Base-by-base conservation (phyloP, 2,113 vertebrate genomes). In the Heterochromis multidens region DNA sequence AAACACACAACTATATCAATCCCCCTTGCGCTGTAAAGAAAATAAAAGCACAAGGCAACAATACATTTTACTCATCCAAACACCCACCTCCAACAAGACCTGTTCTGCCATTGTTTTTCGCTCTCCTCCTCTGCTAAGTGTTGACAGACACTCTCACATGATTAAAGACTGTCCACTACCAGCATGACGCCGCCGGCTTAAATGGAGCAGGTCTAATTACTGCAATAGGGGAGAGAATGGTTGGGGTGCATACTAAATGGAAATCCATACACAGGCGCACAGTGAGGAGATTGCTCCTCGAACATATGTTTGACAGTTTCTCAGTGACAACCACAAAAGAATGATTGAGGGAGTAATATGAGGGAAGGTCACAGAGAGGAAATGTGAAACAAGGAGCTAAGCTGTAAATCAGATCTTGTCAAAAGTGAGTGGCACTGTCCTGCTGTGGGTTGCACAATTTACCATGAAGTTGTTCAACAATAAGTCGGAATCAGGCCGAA, bases 201-300 rank as follows among this genome's bases (percentile, higher is more conserved):
- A 94, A 95, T 92, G 86, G 88, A 92, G 92, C 90, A 90, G 85
- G 92, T 94, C 93, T 95, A 95, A 95, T 95, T 93, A 93, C 83
- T 85, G 84, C 85, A 89, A 90, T 70, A 88, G 84, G 81, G 56
- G 54, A 86, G 72, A 76, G 79, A 94, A 88, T 83, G 80, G 83
- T 56, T 81, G 89, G 86, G 74, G 31, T 83, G 83, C 86, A 88
- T 87, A 52, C 88, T 91, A 91, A 89, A 93, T 84, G 90, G 80
- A 92, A 90, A 90, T 89, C 87, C 89, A 93, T 92, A 88, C 86
- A 90, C 79, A 85, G 61, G 86, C 37, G 77, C 81, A 79, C 76
- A 62, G 74, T 76, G 72, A 86, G 88, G 89, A 80, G 82, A 82
- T 57, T 17, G 85, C 89, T 85, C 83, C 84, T 79, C 13, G 85